A percentile compares a stretch with the other conserved stretches of the same genome.
Evolutionary conservation across 2,113 vertebrate species (phyloP).

Genomic region (Cyanoramphus novaezelandiae): DNA sequence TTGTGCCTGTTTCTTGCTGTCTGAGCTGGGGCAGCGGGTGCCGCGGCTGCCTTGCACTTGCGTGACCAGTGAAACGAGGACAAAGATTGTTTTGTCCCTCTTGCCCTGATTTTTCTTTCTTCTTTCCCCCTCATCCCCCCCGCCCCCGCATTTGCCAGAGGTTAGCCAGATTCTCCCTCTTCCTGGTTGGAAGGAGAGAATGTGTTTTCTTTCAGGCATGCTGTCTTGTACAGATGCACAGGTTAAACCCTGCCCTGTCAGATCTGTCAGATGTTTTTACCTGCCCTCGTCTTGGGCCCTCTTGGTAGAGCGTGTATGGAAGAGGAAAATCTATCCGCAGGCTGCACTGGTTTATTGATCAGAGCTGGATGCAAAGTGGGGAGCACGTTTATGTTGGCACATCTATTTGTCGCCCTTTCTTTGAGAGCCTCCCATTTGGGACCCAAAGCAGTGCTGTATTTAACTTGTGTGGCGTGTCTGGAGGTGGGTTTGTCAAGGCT

Average conservation of each 20-base stretch:
- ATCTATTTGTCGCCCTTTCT: background rate
- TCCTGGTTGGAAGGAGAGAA: background rate
- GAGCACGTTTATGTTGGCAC: background rate
- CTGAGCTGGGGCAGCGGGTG: background rate
- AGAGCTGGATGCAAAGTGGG: background rate
- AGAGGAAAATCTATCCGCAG: background rate
- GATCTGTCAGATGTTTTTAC: background rate
- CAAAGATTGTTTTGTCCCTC: slow-evolving; percentile 35
- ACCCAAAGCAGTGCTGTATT: background rate
- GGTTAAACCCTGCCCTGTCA: background rate
- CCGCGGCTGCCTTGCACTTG: background rate
- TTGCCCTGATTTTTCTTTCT: background rate
- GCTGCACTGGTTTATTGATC: background rate
- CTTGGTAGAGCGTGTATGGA: background rate
- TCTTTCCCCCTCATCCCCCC: background rate
- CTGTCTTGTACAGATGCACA: background rate
- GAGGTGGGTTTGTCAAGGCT: background rate
- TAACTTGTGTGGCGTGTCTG: background rate
- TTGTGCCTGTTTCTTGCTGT: background rate
- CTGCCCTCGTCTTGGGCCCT: background rate
- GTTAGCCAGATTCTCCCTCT: background rate
- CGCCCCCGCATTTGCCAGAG: background rate
- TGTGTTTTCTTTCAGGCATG: background rate
- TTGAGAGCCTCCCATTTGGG: background rate
- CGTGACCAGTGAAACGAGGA: background rate